phyloP scores from a whole-genome alignment of 2,888 invertebrate species.

The Schizaphis graminum region DNA sequence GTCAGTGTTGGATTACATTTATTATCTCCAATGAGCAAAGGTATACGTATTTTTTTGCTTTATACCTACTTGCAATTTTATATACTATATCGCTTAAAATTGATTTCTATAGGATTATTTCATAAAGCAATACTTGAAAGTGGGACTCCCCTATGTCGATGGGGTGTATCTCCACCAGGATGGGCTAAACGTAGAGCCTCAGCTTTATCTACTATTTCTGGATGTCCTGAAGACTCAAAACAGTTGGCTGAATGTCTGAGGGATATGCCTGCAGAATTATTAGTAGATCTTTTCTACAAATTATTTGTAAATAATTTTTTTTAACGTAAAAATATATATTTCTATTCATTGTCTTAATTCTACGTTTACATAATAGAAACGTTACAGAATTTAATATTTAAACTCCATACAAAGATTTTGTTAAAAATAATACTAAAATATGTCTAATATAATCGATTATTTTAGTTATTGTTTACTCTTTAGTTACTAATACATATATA shows the following conservation, averaged over 20 bases:
- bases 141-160: conserved; percentile 77
- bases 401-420: not conserved
- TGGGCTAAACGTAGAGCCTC: conserved; percentile 74
- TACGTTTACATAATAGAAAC: not conserved
- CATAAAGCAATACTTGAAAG: conserved; percentile 72
- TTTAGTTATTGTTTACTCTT: not conserved
- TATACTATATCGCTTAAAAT: not conserved
- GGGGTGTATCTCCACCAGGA: conserved; percentile 70
- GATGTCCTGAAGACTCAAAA: not conserved
- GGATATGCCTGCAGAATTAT: conserved; percentile 25
- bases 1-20: conserved; percentile 80
- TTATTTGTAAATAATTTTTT: conserved; percentile 31
- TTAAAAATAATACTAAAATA: not conserved
- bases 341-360: not conserved
- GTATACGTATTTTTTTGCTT: not conserved
- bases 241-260: conserved; percentile 36
- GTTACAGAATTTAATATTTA: not conserved
- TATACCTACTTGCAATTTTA: not conserved
- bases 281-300: conserved; percentile 13
- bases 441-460: not conserved
- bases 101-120: conserved; percentile 42
- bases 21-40: conserved; percentile 72
- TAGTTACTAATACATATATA: not conserved
- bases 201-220: conserved; percentile 75
- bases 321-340: not conserved